Conservation (phyloP, 2,797 vertebrate species). For the Rhinichthys osculus region DNA sequence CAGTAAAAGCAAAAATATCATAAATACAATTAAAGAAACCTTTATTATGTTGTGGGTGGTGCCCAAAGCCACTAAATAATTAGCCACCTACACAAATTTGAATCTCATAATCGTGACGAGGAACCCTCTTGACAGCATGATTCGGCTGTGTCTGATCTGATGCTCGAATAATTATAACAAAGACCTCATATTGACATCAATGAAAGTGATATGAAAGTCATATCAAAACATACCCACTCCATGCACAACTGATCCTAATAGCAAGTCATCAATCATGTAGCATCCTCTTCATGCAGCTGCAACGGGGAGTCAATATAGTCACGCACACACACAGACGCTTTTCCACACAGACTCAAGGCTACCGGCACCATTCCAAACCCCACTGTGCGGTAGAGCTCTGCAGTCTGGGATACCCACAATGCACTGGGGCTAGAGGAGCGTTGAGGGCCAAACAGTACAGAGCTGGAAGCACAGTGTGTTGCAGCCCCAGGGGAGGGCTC, state of each 20-base stretch:
- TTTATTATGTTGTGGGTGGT: background rate
- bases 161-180: slow-evolving; percentile 41
- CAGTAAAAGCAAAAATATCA: slow-evolving; percentile 13
- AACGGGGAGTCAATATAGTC: slow-evolving; percentile 28
- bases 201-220: slow-evolving; percentile 53
- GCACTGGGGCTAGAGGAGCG: slow-evolving; percentile 50
- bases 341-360: slow-evolving; percentile 21
- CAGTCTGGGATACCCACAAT: slow-evolving; percentile 58
- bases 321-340: slow-evolving; percentile 6
- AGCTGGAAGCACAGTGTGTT: slow-evolving; percentile 54
- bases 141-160: slow-evolving; percentile 24
- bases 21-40: slow-evolving; percentile 10
- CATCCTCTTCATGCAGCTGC: slow-evolving; percentile 20
- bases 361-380: slow-evolving; percentile 41
- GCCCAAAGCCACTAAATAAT: slow-evolving; percentile 44
- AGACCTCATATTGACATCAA: slow-evolving; percentile 49
- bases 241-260: slow-evolving; percentile 41
- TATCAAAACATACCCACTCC: slow-evolving; percentile 45
- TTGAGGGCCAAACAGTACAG: slow-evolving; percentile 45
- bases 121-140: slow-evolving; percentile 32
- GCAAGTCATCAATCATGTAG: slow-evolving; percentile 42
- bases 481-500: slow-evolving; percentile 63
- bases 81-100: slow-evolving; percentile 38
- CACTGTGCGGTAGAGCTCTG: slow-evolving; percentile 41
- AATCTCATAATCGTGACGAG: slow-evolving; percentile 43